Conservation (phyloP, 2,113 vertebrate genomes). For the Etia nguti region DNA sequence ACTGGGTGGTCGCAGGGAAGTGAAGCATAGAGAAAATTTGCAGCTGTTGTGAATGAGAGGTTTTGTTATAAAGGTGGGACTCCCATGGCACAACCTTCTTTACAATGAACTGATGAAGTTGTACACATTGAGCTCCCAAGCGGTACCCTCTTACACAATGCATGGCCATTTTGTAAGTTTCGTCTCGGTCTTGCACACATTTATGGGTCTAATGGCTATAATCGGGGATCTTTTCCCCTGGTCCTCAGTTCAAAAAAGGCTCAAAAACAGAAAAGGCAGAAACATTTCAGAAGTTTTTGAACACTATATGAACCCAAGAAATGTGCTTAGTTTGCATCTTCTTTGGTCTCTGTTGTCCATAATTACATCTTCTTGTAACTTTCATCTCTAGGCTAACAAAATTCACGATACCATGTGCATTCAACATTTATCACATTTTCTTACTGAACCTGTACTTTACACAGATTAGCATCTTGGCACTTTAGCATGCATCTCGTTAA, state of each 20-base stretch:
- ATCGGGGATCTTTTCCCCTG: not conserved
- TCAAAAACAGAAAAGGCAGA: not conserved
- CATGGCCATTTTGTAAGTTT: not conserved
- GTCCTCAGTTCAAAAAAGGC: not conserved
- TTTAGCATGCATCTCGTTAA: not conserved
- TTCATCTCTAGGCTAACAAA: not conserved
- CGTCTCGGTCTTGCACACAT: not conserved
- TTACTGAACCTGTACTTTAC: not conserved
- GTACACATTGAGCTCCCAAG: not conserved
- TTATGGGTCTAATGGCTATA: not conserved
- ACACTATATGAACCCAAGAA: not conserved
- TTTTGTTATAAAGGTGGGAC: slow-evolving; percentile 6
- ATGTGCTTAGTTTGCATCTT: not conserved
- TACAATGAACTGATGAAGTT: slow-evolving; percentile 4
- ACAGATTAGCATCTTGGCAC: not conserved
- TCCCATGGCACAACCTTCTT: not conserved
- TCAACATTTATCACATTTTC: not conserved
- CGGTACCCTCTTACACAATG: not conserved
- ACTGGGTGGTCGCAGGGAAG: slow-evolving; percentile 2
- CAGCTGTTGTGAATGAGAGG: slow-evolving; percentile 13
- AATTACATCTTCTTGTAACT: not conserved
- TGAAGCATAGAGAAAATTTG: not conserved
- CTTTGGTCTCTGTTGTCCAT: not conserved
- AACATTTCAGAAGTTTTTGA: not conserved
- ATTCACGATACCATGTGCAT: fast-evolving